A percentile compares a stretch with the other conserved stretches of the same genome.
Conservation (phyloP, 2,797 vertebrate species). For the Trichosurus vulpecula region DNA sequence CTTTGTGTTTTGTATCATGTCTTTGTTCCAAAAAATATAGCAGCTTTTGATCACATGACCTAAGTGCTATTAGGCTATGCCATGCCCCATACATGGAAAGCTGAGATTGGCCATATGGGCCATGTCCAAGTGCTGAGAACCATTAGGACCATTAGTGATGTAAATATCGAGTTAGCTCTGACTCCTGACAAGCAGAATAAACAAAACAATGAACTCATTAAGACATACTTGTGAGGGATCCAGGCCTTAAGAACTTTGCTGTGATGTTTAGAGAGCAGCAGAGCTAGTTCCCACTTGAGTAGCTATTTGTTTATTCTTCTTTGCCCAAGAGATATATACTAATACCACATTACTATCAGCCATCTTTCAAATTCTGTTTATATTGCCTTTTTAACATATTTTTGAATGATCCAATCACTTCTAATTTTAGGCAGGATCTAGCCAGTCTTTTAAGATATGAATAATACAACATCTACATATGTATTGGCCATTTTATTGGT, state of each 20-base stretch:
- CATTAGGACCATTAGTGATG: constrained; percentile 29
- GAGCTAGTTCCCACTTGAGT: not conserved
- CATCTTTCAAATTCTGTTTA: not conserved
- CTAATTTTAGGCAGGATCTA: not conserved
- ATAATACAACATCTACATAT: not conserved
- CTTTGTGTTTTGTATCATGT: not conserved
- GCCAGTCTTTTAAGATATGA: not conserved
- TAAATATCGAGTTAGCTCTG: constrained; percentile 27
- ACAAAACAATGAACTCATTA: not conserved
- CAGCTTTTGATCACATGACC: constrained; percentile 13
- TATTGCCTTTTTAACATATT: not conserved
- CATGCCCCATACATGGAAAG: not conserved
- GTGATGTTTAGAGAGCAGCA: constrained; percentile 6
- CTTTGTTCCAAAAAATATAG: constrained; percentile 28
- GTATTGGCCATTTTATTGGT: not conserved
- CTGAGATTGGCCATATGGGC: not conserved
- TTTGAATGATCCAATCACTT: not conserved
- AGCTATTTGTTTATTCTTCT: not conserved
- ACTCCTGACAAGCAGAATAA: not conserved
- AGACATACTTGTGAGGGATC: not conserved
- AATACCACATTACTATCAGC: not conserved
- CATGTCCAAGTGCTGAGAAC: not conserved
- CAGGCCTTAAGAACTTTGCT: not conserved
- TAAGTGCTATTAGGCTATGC: not conserved
- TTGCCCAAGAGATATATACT: not conserved